A percentile compares a stretch with the other conserved stretches of the same genome.
These are phyloP conservation scores for Argyrosomus regius DNA, from an alignment of 2,797 vertebrate genomes.

Conservation along the genomic window DNA sequence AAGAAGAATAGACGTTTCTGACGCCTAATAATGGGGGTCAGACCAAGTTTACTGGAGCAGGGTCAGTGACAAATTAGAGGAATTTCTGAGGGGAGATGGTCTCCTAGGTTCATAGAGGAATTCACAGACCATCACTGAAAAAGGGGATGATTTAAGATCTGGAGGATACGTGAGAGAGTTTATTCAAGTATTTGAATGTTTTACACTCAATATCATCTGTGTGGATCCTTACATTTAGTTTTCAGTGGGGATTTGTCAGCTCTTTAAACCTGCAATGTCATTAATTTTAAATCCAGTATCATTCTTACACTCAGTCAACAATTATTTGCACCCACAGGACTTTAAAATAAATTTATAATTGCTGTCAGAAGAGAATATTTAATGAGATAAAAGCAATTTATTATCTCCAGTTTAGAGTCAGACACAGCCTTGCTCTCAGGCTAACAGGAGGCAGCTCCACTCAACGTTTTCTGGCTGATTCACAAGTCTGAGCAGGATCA, in stretches of 20 bases:
- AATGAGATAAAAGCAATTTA: neutral
- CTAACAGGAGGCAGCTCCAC: neutral
- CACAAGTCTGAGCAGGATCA: neutral
- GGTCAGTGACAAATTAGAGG: conserved; percentile 22
- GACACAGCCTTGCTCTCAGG: neutral
- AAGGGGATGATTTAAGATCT: conserved; percentile 1
- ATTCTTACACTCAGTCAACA: neutral
- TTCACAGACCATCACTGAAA: conserved; percentile 8
- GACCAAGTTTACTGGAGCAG: conserved; percentile 62
- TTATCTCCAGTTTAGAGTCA: neutral
- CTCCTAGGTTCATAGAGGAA: conserved; percentile 47
- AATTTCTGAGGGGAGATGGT: conserved; percentile 18
- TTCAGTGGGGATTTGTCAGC: neutral
- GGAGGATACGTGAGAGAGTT: neutral
- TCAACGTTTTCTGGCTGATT: neutral
- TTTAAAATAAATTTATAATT: neutral
- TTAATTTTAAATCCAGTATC: neutral
- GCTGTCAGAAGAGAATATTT: neutral
- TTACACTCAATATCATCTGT: neutral
- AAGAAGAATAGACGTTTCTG: conserved; percentile 21
- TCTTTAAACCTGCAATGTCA: neutral
- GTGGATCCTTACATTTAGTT: neutral
- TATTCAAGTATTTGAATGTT: neutral
- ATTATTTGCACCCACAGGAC: neutral
- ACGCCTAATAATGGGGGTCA: conserved; percentile 52